A percentile compares a stretch with the other conserved stretches of the same genome.
Evolutionary conservation across 2,797 vertebrate species (phyloP).

Genomic region (Saxicola maurus): DNA sequence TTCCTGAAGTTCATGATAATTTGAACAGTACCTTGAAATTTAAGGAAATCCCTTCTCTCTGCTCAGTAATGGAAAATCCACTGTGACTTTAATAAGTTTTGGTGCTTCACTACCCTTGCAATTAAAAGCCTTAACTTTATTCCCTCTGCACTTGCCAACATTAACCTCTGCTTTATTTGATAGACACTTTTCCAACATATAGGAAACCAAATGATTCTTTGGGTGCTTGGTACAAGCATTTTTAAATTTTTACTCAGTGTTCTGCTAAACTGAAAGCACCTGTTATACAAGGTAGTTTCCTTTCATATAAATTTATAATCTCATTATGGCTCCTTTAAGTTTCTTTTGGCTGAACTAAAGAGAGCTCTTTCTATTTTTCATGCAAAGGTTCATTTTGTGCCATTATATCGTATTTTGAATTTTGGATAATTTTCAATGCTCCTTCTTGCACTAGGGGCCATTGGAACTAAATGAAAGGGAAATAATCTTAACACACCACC

Average conservation of each 20-base stretch:
- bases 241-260: neutral
- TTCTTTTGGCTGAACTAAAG: neutral
- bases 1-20: neutral
- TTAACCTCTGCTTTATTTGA: neutral
- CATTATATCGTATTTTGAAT: neutral
- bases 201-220: neutral
- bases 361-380: neutral
- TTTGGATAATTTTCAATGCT: neutral
- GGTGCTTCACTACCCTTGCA: neutral
- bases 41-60: neutral
- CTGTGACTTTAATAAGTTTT: neutral
- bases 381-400: neutral
- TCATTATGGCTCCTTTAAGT: neutral
- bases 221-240: neutral
- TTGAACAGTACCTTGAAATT: neutral
- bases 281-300: neutral
- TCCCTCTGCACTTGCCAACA: neutral
- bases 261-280: neutral
- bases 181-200: neutral
- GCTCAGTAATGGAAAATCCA: neutral
- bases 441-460: neutral
- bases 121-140: neutral
- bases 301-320: neutral
- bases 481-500: neutral
- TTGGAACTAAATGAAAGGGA: neutral